Base-by-base conservation (phyloP, 2,113 vertebrate genomes). In the Larimichthys polyactis region DNA sequence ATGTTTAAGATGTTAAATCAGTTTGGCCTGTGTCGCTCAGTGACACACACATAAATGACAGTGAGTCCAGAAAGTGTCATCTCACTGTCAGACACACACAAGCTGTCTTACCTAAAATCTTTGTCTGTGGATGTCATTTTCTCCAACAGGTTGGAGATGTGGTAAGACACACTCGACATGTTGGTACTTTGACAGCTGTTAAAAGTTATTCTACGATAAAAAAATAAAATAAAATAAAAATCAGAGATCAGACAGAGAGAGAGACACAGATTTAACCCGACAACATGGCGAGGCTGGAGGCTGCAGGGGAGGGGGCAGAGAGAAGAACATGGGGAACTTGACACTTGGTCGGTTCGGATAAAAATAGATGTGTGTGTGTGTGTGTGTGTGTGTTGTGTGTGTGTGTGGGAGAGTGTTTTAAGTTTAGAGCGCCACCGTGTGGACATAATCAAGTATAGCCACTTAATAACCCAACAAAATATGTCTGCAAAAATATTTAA, bases 111-210 rank as follows among this genome's bases (percentile, higher is more conserved):
- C 97, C 97, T 95, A 91, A 98, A 97, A 86, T 97, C 97, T 93
- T 98, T 98, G 95, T 98, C 97, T 72, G 95, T 96, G 72, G 97
- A 97, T 32, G 96, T 97, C 97, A 98, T 98, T 93, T 98, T 98
- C 95, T 97, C 97, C 96, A 98, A 81, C 57, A 97, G 91, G 90
- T 96, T 96, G 95, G 97, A 95, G 93, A 98, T 95, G 83, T 96
- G 94, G 86, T 96, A 97, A 36, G 97, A 94, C 8, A 96, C 92
- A 78, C 83, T 96, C 83, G 95, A 96, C 97, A 98, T 97, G 63
- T 89, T 92, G 85, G 60, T 36, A 20, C 32, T 72, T 57, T 29
- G 59, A 52, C 49, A 54, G 79, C 46, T 72, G 79, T 74, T 54
- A 67, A 57, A 17, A 22, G 0, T 22, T 57, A 16, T 22, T 72